Conservation (phyloP, 2,888 invertebrate species). For the Sicus ferrugineus region DNA sequence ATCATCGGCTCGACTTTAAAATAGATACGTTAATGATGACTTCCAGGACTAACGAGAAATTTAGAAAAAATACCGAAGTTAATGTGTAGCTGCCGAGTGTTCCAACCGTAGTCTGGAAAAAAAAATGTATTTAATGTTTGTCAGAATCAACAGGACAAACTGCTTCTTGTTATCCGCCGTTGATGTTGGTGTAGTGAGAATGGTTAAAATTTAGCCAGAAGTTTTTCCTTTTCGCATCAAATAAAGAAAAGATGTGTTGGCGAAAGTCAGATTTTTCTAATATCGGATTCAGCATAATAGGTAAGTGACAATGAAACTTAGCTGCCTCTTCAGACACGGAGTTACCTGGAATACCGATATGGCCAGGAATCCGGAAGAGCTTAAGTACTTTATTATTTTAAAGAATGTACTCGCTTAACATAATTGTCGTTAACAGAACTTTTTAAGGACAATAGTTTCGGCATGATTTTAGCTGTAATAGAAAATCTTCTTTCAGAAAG, state of each 20-base stretch:
- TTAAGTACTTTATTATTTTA: too few relatives aligned
- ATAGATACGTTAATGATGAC: too few relatives aligned
- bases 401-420: too few relatives aligned
- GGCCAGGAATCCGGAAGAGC: not conserved
- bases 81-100: not conserved
- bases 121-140: not conserved
- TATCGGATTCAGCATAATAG: not conserved
- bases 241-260: not conserved
- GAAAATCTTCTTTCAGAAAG: too few relatives aligned
- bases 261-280: not conserved
- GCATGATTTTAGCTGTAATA: too few relatives aligned
- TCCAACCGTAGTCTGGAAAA: not conserved
- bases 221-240: not conserved
- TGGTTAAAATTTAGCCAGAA: not conserved
- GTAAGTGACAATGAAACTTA: not conserved
- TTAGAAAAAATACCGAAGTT: too few relatives aligned
- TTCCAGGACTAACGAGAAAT: too few relatives aligned
- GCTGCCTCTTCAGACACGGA: not conserved
- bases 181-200: not conserved
- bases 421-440: too few relatives aligned
- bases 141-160: not conserved
- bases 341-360: not conserved
- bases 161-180: not conserved
- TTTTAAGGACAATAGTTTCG: too few relatives aligned
- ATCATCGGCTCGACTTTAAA: too few relatives aligned